phyloP scores from a whole-genome alignment of 2,888 invertebrate species.

The Stenchaetothrips biformis region DNA sequence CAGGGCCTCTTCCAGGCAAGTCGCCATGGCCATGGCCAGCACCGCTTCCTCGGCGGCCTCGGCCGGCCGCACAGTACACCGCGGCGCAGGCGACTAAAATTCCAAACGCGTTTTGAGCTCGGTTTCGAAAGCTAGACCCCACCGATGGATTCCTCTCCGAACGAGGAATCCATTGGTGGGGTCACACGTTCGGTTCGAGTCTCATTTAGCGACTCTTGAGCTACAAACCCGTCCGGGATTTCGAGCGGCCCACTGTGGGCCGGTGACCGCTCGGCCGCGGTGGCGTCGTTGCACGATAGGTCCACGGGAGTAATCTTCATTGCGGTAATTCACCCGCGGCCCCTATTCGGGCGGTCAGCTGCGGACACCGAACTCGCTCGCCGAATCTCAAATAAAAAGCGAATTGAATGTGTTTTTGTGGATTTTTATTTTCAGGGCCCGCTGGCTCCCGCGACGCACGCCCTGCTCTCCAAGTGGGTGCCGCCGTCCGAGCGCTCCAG shows the following conservation, averaged over 20 bases:
- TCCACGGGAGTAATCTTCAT: neutral
- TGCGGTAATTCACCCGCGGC: neutral
- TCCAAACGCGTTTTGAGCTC: too few species aligned
- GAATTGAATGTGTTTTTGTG: too few species aligned
- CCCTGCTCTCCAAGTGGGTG: conserved; percentile 43
- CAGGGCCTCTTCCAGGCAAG: conserved; percentile 7
- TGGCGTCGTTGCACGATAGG: neutral
- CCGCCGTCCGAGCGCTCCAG: conserved; percentile 43
- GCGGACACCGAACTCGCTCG: neutral
- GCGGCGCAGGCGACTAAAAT: too few species aligned
- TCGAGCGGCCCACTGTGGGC: too few species aligned
- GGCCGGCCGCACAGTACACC: too few species aligned
- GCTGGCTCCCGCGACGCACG: conserved; percentile 46
- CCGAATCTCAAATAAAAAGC: too few species aligned
- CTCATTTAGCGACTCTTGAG: too few species aligned
- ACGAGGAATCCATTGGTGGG: too few species aligned
- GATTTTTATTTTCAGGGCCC: conserved; percentile 37
- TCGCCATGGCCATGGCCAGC: neutral
- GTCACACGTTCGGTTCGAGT: too few species aligned
- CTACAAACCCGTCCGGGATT: too few species aligned
- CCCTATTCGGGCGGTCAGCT: neutral
- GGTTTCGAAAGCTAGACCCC: too few species aligned
- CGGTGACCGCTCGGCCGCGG: neutral
- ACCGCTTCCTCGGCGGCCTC: neutral
- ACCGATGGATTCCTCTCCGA: too few species aligned